Evolutionary conservation across 2,888 invertebrate genomes (phyloP), one percentile per base, ranked within the genome.

Genomic region (Stenoptilia bipunctidactyla): DNA sequence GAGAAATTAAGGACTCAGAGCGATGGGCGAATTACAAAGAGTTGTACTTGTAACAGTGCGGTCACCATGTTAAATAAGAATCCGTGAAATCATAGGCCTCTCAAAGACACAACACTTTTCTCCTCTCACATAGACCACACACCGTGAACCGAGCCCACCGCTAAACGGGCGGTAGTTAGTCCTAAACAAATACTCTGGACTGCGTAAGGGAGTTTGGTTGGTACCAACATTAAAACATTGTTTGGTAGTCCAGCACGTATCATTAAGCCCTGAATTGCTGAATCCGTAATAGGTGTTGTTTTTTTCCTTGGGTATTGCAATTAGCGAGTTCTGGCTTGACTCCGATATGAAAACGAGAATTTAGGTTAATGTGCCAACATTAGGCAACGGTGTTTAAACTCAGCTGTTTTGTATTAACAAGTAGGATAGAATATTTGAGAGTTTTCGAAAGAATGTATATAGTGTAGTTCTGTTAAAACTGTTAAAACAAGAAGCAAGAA

Each of bases 161-260:
- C 76, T 80, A 80, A 80, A 77, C 75, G 79, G 66, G 61, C 61
- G 64, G 67, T 77, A 68, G 79, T 80, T 75, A 70, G 76, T 74
- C 82, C 82, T 80, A 79, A 82, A 76, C 79, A 82, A 82, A 82
- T 77, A 80, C 71, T 62, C 52, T 66, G 72, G 67, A 69, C 70
- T 67, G 70, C 61, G 76, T 71, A 73, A 76, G 69, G 72, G 73
- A 64, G 73, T 67, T 68, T 65, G 54, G 53, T 55, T 20, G 4
- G 4, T 20, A 20, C 47, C 58, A 14, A 55, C 80, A 76, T 80
- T 76, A 76, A 74, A 76, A 72, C 75, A 72, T 79, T 77, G 80
- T 80, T 76, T 20, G 20, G 20, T 20, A 20, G 61, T 65, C 67
- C 67, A 65, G 67, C 73, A 66, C 66, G 69, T 65, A 71, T 74